Percentiles rank a stretch among this genome's conserved stretches.
These are phyloP conservation scores for Microctonus aethiopoides DNA, from an alignment of 2,888 invertebrate species.

Conservation along the genomic window DNA sequence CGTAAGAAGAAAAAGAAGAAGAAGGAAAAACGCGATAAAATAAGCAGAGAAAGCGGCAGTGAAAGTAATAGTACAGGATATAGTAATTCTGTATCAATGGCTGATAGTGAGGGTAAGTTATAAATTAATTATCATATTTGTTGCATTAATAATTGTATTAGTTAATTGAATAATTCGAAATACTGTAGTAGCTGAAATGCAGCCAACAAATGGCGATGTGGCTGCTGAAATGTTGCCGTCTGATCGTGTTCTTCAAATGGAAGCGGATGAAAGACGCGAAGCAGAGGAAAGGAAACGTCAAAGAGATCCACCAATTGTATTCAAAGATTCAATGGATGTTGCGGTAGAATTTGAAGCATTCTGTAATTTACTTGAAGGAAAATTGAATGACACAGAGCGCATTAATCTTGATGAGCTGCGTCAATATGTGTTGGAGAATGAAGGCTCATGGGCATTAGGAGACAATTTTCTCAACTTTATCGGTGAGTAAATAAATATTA, in stretches of 20 bases:
- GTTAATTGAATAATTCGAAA: conserved; percentile 12
- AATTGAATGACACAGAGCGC: conserved; percentile 80
- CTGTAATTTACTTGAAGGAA: conserved; percentile 76
- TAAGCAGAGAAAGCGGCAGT: conserved; percentile 55
- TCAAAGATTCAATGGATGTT: conserved; percentile 77
- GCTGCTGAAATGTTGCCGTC: conserved; percentile 67
- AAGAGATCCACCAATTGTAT: conserved; percentile 85
- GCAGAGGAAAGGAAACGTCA: conserved; percentile 78
- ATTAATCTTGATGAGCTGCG: conserved; percentile 84
- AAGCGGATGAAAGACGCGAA: conserved; percentile 74
- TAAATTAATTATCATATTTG: conserved; percentile 16
- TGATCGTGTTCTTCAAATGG: conserved; percentile 70
- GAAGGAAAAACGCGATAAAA: conserved; percentile 70
- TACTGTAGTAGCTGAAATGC: conserved; percentile 51
- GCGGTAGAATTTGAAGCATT: conserved; percentile 81
- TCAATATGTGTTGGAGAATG: conserved; percentile 88
- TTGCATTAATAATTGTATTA: background rate
- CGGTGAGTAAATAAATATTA: conserved; percentile 68
- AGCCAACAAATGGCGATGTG: conserved; percentile 53
- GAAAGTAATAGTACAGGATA: conserved; percentile 57
- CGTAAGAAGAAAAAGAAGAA: conserved; percentile 79
- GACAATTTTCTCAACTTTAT: conserved; percentile 88
- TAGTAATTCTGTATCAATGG: conserved; percentile 59
- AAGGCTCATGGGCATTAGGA: conserved; percentile 92
- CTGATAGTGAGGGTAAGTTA: conserved; percentile 59